Evolutionary conservation across 2,888 invertebrate genomes (phyloP).

Genomic region (Hydrotaea diabolus): DNA sequence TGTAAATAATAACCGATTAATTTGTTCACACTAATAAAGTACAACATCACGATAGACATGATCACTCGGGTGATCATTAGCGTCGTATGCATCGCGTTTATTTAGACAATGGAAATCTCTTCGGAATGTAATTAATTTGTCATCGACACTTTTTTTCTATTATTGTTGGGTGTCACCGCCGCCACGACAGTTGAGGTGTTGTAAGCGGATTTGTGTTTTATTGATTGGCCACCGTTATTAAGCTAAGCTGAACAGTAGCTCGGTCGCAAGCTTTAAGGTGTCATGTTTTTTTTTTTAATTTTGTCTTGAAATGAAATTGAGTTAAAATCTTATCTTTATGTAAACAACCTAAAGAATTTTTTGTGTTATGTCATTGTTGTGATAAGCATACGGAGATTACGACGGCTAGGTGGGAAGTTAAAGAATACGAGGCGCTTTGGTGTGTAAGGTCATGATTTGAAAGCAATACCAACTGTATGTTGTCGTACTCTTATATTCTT

Average conservation of each 20-base stretch:
- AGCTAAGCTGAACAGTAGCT: slow-evolving; percentile 13
- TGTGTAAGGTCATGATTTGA: slow-evolving; percentile 32
- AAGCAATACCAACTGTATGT: background rate
- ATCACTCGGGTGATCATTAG: slow-evolving; percentile 16
- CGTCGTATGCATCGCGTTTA: background rate
- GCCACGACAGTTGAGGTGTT: background rate
- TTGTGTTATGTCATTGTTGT: slow-evolving; percentile 24
- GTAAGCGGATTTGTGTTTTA: slow-evolving; percentile 27
- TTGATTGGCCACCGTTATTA: background rate
- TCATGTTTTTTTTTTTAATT: background rate
- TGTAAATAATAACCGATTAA: slow-evolving; percentile 7
- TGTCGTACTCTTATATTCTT: background rate
- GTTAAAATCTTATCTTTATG: slow-evolving; percentile 27
- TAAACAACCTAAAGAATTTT: slow-evolving; percentile 15
- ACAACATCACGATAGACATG: slow-evolving; percentile 30
- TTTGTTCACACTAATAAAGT: slow-evolving; percentile 33
- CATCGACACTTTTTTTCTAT: slow-evolving; percentile 22
- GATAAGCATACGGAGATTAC: slow-evolving; percentile 28
- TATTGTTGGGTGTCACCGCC: background rate
- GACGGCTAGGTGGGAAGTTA: background rate
- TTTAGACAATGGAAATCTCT: slow-evolving; percentile 19
- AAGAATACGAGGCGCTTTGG: background rate
- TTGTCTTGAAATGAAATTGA: background rate
- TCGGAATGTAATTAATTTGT: slow-evolving; percentile 35
- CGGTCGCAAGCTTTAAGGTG: too few species aligned